Evolutionary conservation across 2,113 vertebrate genomes (phyloP).

Genomic region (Ptilonorhynchus violaceus): DNA sequence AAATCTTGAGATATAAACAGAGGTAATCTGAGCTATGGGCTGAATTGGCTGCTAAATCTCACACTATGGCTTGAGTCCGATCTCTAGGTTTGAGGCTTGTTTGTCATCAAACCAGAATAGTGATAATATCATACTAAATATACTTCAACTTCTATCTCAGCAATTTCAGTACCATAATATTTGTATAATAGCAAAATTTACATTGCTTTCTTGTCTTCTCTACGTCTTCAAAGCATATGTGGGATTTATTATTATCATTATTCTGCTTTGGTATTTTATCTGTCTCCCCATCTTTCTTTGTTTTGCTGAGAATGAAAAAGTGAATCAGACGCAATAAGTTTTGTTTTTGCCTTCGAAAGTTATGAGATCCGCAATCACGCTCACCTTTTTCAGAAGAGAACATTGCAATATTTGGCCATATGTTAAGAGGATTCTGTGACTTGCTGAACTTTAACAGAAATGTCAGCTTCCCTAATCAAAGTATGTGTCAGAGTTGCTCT

Average conservation of each 20-base stretch:
- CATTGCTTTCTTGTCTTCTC: constrained; percentile 18
- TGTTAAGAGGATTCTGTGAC: constrained; percentile 62
- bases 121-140: constrained; percentile 16
- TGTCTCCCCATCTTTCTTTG: neutral
- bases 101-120: constrained; percentile 8
- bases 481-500: constrained; percentile 45
- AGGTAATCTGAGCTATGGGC: neutral
- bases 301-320: constrained; percentile 28
- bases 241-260: constrained; percentile 14
- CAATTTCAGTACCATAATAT: constrained; percentile 29
- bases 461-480: constrained; percentile 62
- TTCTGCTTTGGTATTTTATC: constrained; percentile 38
- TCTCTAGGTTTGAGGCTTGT: constrained; percentile 11
- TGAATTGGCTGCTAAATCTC: neutral
- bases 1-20: neutral
- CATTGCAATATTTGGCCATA: constrained; percentile 55
- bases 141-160: constrained; percentile 30
- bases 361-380: constrained; percentile 16
- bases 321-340: neutral
- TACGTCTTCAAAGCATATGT: neutral
- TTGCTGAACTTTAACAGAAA: constrained; percentile 69
- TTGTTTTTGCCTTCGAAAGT: neutral
- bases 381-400: constrained; percentile 47
- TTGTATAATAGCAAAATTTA: constrained; percentile 44
- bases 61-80: neutral